A percentile compares a stretch with the other conserved stretches of the same genome.
These are phyloP conservation scores for Sitta europaea DNA, from an alignment of 2,113 vertebrate genomes.

Conservation along the genomic window DNA sequence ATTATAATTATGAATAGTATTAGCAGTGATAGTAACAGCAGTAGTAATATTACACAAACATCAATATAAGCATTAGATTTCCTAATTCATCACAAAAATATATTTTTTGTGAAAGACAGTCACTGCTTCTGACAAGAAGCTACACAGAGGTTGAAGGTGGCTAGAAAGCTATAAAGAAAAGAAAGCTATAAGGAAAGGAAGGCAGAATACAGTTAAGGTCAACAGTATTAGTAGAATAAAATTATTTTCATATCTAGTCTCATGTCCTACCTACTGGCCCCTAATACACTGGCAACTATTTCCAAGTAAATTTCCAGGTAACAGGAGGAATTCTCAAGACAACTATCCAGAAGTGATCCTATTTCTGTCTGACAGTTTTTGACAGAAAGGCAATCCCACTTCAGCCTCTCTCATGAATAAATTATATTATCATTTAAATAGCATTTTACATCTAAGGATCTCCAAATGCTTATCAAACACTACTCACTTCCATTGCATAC, in stretches of 20 bases:
- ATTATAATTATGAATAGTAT: neutral
- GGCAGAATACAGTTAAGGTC: neutral
- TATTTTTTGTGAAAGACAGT: neutral
- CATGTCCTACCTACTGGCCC: neutral
- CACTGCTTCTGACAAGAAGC: neutral
- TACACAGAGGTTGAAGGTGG: neutral
- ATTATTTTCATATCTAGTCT: neutral
- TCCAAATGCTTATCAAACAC: neutral
- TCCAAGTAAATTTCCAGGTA: neutral
- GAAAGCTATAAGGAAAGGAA: no score
- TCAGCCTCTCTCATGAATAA: constrained; percentile 1
- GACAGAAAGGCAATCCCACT: constrained; percentile 5
- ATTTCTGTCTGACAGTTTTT: constrained; percentile 44
- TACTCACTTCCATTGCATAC: neutral
- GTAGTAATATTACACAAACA: neutral
- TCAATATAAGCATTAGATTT: neutral
- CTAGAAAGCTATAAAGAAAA: neutral
- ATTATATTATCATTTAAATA: neutral
- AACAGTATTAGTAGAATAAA: neutral
- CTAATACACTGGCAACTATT: neutral
- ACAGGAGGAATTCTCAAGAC: neutral
- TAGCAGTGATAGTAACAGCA: neutral
- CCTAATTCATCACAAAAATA: neutral
- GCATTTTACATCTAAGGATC: neutral
- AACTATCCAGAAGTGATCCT: constrained; percentile 19